phyloP scores from a whole-genome alignment of 2,888 invertebrate species.

The Sphinx pinastri region DNA sequence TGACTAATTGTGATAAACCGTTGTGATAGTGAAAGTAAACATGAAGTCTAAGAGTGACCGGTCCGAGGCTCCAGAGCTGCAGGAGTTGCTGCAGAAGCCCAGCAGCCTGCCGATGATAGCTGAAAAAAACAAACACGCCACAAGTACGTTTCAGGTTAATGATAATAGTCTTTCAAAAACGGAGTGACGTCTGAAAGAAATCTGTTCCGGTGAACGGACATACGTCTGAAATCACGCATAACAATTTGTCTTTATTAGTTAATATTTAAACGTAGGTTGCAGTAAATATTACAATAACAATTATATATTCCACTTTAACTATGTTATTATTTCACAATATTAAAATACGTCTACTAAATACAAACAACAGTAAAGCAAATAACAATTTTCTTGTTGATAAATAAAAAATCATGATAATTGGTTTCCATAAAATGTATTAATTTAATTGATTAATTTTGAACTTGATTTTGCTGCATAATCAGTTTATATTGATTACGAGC shows the following conservation, averaged over 20 bases:
- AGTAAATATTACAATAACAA: neutral
- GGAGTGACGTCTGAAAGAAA: conserved; percentile 62
- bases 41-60: conserved; percentile 66
- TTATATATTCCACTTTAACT: neutral
- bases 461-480: neutral
- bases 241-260: conserved; percentile 53
- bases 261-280: conserved; percentile 42
- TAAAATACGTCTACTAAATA: too few relatives aligned
- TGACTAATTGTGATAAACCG: conserved; percentile 43
- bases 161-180: conserved; percentile 47
- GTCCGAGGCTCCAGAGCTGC: conserved; percentile 62
- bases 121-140: conserved; percentile 58
- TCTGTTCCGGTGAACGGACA: conserved; percentile 67
- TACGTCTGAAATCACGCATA: conserved; percentile 54
- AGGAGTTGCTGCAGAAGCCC: conserved; percentile 73
- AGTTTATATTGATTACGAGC: neutral
- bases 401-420: neutral
- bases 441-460: neutral
- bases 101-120: conserved; percentile 53
- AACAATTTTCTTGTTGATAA: neutral
- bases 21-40: conserved; percentile 53
- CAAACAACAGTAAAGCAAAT: too few relatives aligned
- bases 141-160: conserved; percentile 65
- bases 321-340: neutral
- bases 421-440: neutral